Evolutionary conservation across 1,140 invertebrate genomes (phyloP).

Genomic region (Teleopsis dalmanni): DNA sequence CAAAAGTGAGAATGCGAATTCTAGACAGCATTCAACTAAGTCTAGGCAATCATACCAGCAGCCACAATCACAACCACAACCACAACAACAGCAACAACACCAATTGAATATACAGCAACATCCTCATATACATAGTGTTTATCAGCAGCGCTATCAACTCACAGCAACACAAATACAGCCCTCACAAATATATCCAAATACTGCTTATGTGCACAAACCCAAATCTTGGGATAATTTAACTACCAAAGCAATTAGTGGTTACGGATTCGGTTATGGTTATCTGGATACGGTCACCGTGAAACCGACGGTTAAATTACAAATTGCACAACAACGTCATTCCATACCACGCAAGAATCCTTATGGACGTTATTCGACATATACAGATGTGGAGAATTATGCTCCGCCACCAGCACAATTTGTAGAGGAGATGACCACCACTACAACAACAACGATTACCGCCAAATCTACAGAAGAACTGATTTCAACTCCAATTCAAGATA

Average conservation of each 20-base stretch:
- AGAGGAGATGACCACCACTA: conserved; percentile 47
- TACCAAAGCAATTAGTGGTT: conserved; percentile 72
- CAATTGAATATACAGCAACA: conserved; percentile 42
- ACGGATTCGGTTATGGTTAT: conserved; percentile 77
- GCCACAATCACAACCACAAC: conserved; percentile 13
- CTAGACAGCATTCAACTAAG: conserved; percentile 39
- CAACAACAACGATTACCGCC: conserved; percentile 49
- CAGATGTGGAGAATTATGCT: conserved; percentile 43
- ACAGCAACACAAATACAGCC: conserved; percentile 48
- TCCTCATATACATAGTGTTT: conserved; percentile 31
- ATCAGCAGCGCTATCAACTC: conserved; percentile 40
- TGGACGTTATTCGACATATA: conserved; percentile 43
- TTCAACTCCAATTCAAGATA: conserved; percentile 13
- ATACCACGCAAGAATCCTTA: conserved; percentile 48
- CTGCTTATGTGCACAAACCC: conserved; percentile 59
- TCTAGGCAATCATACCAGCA: conserved; percentile 41
- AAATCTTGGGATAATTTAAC: conserved; percentile 83
- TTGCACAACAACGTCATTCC: conserved; percentile 48
- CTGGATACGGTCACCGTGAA: conserved; percentile 58
- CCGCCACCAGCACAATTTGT: conserved; percentile 45
- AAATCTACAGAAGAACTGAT: conserved; percentile 73
- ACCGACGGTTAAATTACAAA: conserved; percentile 45
- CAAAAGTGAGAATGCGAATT: conserved; percentile 42
- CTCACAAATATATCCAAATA: conserved; percentile 40
- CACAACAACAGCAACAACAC: conserved; percentile 1